Evolutionary conservation across 2,113 vertebrate genomes (phyloP), one percentile per base, ranked within the genome.

Genomic region (Hemichromis elongatus): DNA sequence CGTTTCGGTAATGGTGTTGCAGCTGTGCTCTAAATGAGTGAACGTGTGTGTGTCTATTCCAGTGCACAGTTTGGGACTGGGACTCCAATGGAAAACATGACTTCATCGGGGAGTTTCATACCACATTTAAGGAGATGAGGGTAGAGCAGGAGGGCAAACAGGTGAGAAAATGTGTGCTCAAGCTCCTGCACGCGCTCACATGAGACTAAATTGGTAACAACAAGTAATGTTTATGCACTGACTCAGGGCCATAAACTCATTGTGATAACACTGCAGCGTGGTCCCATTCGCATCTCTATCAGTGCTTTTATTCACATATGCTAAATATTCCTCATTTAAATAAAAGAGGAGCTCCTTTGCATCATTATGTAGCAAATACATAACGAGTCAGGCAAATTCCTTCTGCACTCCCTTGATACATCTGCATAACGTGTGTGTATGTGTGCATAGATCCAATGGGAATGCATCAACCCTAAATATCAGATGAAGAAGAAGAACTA

Each of bases 1-100:
- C 9, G 26, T 91, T 63, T 53, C 53, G 47, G 70, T 83, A 83
- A 88, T 84, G 83, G 57, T 66, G 88, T 85, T 88, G 84, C 90
- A 88, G 82, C 63, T 88, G 77, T 18, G 86, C 42, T 86, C 42
- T 73, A 75, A 86, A 50, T 61, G 77, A 83, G 63, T 78, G 35
- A 26, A 47, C 33, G 2, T 80, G 11, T 92, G 42, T 96, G 70
- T 92, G 83, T 91, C 40, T 96, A 30, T 90, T 92, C 1, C 94
- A 99, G 99, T 98, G 97, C 94, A 98, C 98, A 73, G 98, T 99
- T 37, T 99, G 98, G 98, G 99, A 99, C 94, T 99, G 98, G 98
- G 99, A 99, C 96, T 99, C 99, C 83, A 99, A 99, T 0, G 99
- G 99, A 52, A 99, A 99, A 80, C 99, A 99, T 9, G 99, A 99